phyloP scores from a whole-genome alignment of 37 sponge, comb jelly and placozoan species.

The Aplysina aerophoba region DNA sequence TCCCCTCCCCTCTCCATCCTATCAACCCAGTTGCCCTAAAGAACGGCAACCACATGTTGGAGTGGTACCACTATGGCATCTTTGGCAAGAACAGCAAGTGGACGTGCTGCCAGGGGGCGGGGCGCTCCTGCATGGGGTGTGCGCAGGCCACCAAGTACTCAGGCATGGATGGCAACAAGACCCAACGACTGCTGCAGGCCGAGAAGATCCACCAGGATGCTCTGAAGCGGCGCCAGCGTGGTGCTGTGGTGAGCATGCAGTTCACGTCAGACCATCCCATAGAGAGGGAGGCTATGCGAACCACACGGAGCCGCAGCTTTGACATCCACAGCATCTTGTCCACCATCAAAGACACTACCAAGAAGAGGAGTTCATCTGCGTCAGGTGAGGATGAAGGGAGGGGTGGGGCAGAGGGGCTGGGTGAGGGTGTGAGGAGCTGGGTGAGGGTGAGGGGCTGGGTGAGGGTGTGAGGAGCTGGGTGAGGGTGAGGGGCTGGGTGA shows the following conservation, averaged over 20 bases:
- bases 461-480: constrained; percentile 7
- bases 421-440: neutral
- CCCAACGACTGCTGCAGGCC: neutral
- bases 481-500: neutral
- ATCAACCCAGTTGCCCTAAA: constrained; percentile 37
- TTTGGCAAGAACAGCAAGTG: constrained; percentile 66
- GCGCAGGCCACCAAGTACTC: neutral
- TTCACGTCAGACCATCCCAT: no score
- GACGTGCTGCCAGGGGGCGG: constrained; percentile 70
- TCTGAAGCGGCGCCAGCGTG: neutral
- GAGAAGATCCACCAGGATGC: neutral
- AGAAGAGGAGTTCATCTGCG: constrained; percentile 6
- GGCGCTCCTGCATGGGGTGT: constrained; percentile 56
- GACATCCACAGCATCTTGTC: no score
- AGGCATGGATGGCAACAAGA: constrained; percentile 28
- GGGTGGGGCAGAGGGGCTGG: neutral
- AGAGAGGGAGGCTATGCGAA: no score
- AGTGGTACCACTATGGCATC: constrained; percentile 66
- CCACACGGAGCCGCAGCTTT: no score
- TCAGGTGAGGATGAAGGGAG: neutral
- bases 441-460: neutral
- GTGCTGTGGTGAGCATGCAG: no score
- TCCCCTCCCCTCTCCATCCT: neutral
- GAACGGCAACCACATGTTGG: constrained; percentile 37
- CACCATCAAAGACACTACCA: neutral